Base-by-base conservation (phyloP, 2,888 invertebrate genomes). In the Galerucella calmariensis region DNA sequence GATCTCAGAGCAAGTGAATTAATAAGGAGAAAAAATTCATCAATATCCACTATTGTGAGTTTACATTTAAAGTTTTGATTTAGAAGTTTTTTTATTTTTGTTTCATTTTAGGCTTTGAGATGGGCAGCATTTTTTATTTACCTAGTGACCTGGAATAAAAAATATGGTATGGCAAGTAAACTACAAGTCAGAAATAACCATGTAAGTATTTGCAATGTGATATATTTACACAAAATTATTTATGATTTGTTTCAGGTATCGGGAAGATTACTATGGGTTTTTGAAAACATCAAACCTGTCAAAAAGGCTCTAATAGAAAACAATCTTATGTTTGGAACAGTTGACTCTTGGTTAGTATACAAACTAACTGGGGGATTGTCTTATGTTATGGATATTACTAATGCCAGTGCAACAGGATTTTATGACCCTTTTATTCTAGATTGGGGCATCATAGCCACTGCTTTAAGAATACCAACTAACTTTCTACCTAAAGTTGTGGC, bases 271-370 rank as follows among this genome's bases (percentile, higher is more conserved):
- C 86, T 92, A 70, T 96, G 97, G 95, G 92, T 92, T 35, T 86
- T 97, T 51, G 89, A 94, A 81, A 92, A 96, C 82, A 90, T 94
- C 75, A 88, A 91, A 12, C 90, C 90, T 63, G 88, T 97, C 76
- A 91, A 91, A 83, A 88, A 90, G 78, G 94, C 94, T 1, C 88
- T 92, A 6, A 86, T 88, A 77, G 88, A 88, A 67, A 91, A 92
- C 56, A 90, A 92, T 79, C 94, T 94, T 0, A 90, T 94, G 86
- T 95, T 96, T 87, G 95, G 97, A 8, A 95, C 97, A 1, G 89
- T 99, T 72, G 99, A 99, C 85, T 95, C 97, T 0, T 99, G 97
- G 97, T 89, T 99, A 67, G 85, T 98, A 70, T 94, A 96, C 88
- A 95, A 94, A 88, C 88, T 97, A 69, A 94, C 92, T 1, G 89